phyloP scores from a whole-genome alignment of 2,113 vertebrate species.

The Naja naja region DNA sequence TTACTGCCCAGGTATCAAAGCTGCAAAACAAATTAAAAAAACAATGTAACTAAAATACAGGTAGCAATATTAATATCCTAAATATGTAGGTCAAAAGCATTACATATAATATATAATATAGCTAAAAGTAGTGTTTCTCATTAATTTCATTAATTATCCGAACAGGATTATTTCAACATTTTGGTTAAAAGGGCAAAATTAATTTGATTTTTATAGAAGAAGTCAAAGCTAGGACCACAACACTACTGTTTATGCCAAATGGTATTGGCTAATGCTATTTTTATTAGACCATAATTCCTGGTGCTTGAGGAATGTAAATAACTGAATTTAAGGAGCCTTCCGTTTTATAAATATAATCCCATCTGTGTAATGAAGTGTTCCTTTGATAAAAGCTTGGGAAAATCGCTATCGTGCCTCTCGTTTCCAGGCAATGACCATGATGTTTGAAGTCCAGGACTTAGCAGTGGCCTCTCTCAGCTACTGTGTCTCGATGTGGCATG shows the following conservation, averaged over 20 bases:
- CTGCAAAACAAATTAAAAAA: not conserved
- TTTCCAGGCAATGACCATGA: slow-evolving; percentile 86
- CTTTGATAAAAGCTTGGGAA: not conserved
- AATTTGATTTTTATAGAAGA: not conserved
- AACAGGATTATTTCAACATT: not conserved
- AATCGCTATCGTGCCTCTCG: not conserved
- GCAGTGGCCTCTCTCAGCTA: slow-evolving; percentile 91
- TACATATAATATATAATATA: not conserved
- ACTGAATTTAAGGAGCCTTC: not conserved
- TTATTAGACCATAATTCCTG: not conserved
- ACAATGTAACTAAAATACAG: not conserved
- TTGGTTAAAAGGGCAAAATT: not conserved
- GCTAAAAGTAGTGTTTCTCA: not conserved
- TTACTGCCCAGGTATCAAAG: not conserved
- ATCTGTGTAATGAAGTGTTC: not conserved
- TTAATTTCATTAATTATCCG: not conserved
- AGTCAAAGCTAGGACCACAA: not conserved
- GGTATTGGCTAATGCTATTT: not conserved
- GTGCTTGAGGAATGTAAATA: not conserved
- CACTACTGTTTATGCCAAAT: not conserved
- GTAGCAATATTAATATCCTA: not conserved
- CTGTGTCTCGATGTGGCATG: slow-evolving; percentile 92
- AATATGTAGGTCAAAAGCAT: not conserved
- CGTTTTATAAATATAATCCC: not conserved
- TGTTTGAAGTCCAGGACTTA: slow-evolving; percentile 93